Conservation (phyloP, 2,888 invertebrate species). For the Dynastes tityus region DNA sequence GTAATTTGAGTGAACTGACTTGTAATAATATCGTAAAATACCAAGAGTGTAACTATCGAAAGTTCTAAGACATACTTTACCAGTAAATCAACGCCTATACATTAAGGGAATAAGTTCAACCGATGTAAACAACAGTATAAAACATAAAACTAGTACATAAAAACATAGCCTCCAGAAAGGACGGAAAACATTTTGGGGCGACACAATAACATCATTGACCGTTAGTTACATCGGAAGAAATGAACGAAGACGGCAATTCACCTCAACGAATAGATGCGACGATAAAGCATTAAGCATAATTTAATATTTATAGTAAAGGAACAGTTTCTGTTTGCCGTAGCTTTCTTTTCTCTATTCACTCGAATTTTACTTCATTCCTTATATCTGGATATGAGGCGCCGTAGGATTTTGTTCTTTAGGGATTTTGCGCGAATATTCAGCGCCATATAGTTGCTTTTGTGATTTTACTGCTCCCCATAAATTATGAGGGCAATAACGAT, state of each 20-base stretch:
- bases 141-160: constrained; percentile 21
- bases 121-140: constrained; percentile 38
- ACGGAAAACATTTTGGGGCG: constrained; percentile 26
- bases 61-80: background rate
- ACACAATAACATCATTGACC: constrained; percentile 43
- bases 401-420: background rate
- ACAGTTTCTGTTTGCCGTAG: background rate
- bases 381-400: background rate
- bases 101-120: constrained; percentile 18
- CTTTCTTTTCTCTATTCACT: background rate
- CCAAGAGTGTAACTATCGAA: background rate
- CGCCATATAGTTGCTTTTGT: background rate
- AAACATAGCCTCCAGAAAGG: constrained; percentile 7
- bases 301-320: constrained; percentile 26
- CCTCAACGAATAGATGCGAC: constrained; percentile 15
- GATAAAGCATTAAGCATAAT: constrained; percentile 25
- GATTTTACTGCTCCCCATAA: background rate
- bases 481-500: background rate
- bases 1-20: too few relatives aligned
- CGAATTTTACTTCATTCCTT: background rate
- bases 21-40: constrained; percentile 9
- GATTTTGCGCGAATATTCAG: background rate
- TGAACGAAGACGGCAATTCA: constrained; percentile 42
- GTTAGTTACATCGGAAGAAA: constrained; percentile 30
- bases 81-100: constrained; percentile 18